Base-by-base conservation (phyloP, 2,797 vertebrate species). In the Betta splendens region DNA sequence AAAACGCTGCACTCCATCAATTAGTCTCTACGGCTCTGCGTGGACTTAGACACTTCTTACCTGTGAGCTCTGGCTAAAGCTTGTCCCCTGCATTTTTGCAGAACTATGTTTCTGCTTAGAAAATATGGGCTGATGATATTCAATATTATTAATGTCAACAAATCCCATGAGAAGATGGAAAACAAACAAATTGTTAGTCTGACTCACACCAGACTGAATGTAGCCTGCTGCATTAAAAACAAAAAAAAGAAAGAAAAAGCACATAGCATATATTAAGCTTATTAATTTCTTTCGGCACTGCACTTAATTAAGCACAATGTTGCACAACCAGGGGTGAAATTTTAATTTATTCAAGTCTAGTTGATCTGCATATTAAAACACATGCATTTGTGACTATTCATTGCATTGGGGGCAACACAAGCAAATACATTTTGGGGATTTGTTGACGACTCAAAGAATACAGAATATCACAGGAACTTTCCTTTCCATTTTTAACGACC, bases 41-140 rank as follows among this genome's bases (percentile, higher is more conserved):
- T 32, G 3, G 23, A 10, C 20, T 17, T 1, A 21, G 11, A 48
- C 29, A 35, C 12, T 16, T 0, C 23, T 25, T 4, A 7, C 20
- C 8, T 35, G 9, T 36, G n/a, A 29, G 5, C 16, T 39, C 13
- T 16, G 5, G n/a, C 16, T n/a, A 52, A 44, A 66, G 12, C 10
- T 3, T 12, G 3, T 45, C 18, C 12, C 22, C 22, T 1, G 2
- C 25, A 20, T 33, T 72, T 58, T 52, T 60, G 42, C 38, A 65
- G 56, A 74, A 58, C 25, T 50, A 63, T 52, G 47, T 46, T 75
- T 73, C 42, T 40, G 47, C 37, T 47, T 53, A 20, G 35, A 43
- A 23, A 2, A 7, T 35, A 5, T 17, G 36, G 28, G 35, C 13
- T 32, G 28, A 50, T 52, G 33, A 47, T 42, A 22, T 32, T 64